Evolutionary conservation across 2,797 vertebrate species (phyloP), one percentile per base, ranked within the genome.

Genomic region (Danionella dracula): DNA sequence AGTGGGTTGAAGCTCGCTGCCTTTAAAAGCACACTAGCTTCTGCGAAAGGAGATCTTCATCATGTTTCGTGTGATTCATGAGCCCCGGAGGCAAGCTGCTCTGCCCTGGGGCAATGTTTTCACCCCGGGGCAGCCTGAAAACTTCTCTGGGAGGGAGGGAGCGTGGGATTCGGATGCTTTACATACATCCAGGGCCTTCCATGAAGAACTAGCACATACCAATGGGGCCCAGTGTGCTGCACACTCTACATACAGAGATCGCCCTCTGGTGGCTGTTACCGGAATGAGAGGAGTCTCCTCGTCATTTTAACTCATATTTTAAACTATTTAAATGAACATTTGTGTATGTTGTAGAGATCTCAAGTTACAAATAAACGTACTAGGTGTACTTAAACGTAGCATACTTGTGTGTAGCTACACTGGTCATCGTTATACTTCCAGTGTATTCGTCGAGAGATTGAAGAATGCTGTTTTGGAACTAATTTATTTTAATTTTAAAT

Each of bases 21-120:
- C n/a, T 64, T 73, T 57, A 19, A 58, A 64, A 86, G 83, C 76
- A 80, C 80, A 80, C 79, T 88, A 81, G 79, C 73, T 74, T 86
- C 86, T 86, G 82, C 85, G 86, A 86, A 88, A 87, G 79, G 72
- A 79, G 83, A 90, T 86, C 88, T 81, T 80, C 55, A 71, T 57
- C 53, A 42, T 42, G 81, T 79, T 82, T 83, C 76, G 79, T 79
- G 79, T 87, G 90, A 92, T 91, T 89, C 86, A 91, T 89, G 89
- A 87, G 76, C 84, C 73, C 73, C 84, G 73, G 51, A 84, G 85
- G 85, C 85, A 91, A 86, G 85, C 84, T 31, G 73, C 85, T 88
- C 75, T 72, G 76, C 82, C 83, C 81, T 82, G 78, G 77, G 85
- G 89, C 82, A 78, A 79, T 81, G 81, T 83, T 85, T 88, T 91